These are phyloP conservation scores for Lasioglossum baleicum DNA, from an alignment of 1,140 invertebrate species.

Conservation along the genomic window DNA sequence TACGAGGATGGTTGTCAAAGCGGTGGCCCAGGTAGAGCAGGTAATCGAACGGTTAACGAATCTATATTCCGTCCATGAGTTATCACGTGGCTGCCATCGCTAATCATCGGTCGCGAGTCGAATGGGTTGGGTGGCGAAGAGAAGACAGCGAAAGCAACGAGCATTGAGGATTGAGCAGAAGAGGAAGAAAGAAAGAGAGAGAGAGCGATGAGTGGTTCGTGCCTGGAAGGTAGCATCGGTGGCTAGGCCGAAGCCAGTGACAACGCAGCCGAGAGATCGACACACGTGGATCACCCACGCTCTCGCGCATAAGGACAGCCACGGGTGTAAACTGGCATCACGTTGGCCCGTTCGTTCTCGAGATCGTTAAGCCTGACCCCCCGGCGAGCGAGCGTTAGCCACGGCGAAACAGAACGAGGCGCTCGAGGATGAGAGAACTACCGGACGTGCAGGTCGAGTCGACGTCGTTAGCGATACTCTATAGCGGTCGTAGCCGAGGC, in stretches of 20 bases:
- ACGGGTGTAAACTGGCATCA: constrained; percentile 73
- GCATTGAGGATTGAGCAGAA: too few relatives aligned
- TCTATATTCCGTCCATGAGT: constrained; percentile 3
- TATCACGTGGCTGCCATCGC: neutral
- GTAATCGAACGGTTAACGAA: neutral
- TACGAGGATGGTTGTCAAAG: too few relatives aligned
- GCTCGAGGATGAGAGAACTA: constrained; percentile 70
- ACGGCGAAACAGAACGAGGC: constrained; percentile 65
- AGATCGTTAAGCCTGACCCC: constrained; percentile 72
- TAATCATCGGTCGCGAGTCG: neutral
- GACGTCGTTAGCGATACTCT: constrained; percentile 67
- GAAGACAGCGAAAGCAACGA: too few relatives aligned
- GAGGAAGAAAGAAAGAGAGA: too few relatives aligned
- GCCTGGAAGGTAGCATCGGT: neutral
- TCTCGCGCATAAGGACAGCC: constrained; percentile 70
- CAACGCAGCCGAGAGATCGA: constrained; percentile 17
- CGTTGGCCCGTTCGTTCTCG: constrained; percentile 64
- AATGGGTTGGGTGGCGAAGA: neutral
- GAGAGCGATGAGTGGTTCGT: neutral
- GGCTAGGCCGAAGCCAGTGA: neutral
- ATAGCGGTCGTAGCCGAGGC: constrained; percentile 27
- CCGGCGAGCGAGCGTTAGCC: constrained; percentile 67
- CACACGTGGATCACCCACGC: constrained; percentile 68
- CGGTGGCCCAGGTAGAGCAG: neutral
- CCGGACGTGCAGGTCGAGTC: constrained; percentile 64